phyloP scores from a whole-genome alignment of 2,888 invertebrate genomes.

The Agapostemon virescens region DNA sequence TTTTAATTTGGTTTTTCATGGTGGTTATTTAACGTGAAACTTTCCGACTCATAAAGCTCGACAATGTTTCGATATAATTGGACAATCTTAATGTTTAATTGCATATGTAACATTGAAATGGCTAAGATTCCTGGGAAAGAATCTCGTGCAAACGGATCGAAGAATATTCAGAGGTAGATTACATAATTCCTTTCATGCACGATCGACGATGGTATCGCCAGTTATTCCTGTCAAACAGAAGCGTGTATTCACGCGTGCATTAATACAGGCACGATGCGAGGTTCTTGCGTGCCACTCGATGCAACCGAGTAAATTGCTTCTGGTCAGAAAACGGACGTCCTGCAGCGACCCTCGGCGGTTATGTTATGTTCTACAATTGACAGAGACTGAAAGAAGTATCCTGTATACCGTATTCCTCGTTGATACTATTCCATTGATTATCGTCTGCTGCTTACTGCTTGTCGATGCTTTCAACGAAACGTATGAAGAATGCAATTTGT shows the following conservation, averaged over 20 bases:
- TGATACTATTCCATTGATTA: conserved; percentile 28
- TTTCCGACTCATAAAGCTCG: background rate
- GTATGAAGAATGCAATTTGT: conserved; percentile 24
- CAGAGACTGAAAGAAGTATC: conserved; percentile 26
- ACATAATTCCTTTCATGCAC: conserved; percentile 31
- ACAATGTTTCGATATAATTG: background rate
- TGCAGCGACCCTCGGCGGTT: conserved; percentile 24
- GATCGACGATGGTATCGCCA: conserved; percentile 41
- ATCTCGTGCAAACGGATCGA: background rate
- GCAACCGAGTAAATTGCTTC: conserved; percentile 37
- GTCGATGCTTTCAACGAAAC: conserved; percentile 28
- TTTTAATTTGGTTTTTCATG: background rate
- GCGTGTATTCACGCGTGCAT: conserved; percentile 46
- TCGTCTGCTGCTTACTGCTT: background rate
- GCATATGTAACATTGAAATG: background rate
- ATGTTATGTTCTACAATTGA: conserved; percentile 22
- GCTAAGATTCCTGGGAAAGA: background rate
- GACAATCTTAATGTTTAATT: background rate
- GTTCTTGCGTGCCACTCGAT: conserved; percentile 36
- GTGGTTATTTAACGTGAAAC: background rate
- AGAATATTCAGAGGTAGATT: conserved; percentile 18
- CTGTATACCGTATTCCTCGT: conserved; percentile 6
- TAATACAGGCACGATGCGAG: conserved; percentile 17
- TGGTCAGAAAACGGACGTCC: conserved; percentile 32
- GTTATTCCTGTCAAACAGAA: conserved; percentile 51